Base-by-base conservation (phyloP, 1,140 invertebrate species). In the Drosophila sechellia region DNA sequence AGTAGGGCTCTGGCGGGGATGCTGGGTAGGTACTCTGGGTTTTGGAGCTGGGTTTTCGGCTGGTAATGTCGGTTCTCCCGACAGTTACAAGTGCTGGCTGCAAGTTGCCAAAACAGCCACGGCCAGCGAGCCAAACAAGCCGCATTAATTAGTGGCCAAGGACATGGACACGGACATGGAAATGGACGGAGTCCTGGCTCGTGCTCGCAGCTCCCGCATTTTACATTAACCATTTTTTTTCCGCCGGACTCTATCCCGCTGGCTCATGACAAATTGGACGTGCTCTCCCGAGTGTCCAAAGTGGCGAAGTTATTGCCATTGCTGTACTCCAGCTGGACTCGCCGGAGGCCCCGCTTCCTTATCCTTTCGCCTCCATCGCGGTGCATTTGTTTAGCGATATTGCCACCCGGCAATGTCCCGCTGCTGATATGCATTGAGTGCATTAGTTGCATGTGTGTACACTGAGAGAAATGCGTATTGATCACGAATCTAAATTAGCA, bases 131-230 rank as follows among this genome's bases (percentile, higher is more conserved):
- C 69, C 71, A 74, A 81, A 86, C 83, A 86, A 86, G 78, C 77
- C 69, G 83, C 81, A 86, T 86, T 86, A 86, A 86, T 86, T 86
- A 86, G 78, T 86, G 81, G 74, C 78, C 81, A 81, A 86, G 78
- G 60, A 78, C 83, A 76, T 64, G 52, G 69, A 57, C 63, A 22
- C 20, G 35, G 48, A 37, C 49, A 40, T n/a, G 37, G 49, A 42
- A 27, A 15, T 34, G 46, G 43, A 13, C 35, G 45, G 53, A 54
- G 15, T 54, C 22, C 35, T 31, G 72, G 20, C 48, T 48, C 55
- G 11, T 34, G n/a, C 52, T 54, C 22, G 6, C 43, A 50, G 55
- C 42, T 57, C 63, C 45, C 43, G 57, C 81, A 65, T 70, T 81
- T 81, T 81, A 48, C 66, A 70, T 70, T 70, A 70, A 70, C 50